Evolutionary conservation across 2,797 vertebrate genomes (phyloP), one percentile per base, ranked within the genome.

Genomic region (Arremon aurantiirostris): DNA sequence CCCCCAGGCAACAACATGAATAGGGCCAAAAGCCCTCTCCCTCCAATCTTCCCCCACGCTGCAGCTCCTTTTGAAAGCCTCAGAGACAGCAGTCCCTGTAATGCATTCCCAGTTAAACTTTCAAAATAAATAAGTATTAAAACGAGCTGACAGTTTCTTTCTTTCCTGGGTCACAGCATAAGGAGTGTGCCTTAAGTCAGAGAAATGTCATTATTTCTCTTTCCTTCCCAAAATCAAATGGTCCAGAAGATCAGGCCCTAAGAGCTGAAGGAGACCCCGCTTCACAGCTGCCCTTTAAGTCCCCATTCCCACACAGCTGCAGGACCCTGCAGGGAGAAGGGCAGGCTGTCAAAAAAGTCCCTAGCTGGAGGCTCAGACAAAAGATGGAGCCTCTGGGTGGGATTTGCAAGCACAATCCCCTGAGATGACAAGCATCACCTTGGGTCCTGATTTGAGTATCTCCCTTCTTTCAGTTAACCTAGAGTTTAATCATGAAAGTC

Each of bases 21-120:
- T 11, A 81, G 34, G 46, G 91, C 50, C 32, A 89, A 65, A 85
- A 95, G 32, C 11, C 11, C 22, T 24, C 24, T 86, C 28, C 27
- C 35, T 87, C 49, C 39, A 52, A 17, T 35, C 11, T n/a, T 60
- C 24, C 66, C 21, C 60, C 1, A 0, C 0, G 0, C 53, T 49
- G 68, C 60, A 71, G n/a, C 61, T 87, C 57, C 63, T 87, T 59
- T 64, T 60, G 32, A 93, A 83, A 91, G 19, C 52, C 71, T 66
- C 41, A 42, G 56, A 78, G 64, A 41, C 24, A 77, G 63, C 59
- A 93, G 42, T 28, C n/a, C 73, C 63, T 27, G 1, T 27, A 69
- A 44, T 0, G 7, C 26, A 53, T 22, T 20, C 35, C 37, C 37
- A 52, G 34, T 18, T 63, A 66, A 84, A 70, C 34, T 53, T 68